Evolutionary conservation across 1,140 invertebrate genomes (phyloP), one percentile per base, ranked within the genome.

Genomic region (Orius laevigatus): DNA sequence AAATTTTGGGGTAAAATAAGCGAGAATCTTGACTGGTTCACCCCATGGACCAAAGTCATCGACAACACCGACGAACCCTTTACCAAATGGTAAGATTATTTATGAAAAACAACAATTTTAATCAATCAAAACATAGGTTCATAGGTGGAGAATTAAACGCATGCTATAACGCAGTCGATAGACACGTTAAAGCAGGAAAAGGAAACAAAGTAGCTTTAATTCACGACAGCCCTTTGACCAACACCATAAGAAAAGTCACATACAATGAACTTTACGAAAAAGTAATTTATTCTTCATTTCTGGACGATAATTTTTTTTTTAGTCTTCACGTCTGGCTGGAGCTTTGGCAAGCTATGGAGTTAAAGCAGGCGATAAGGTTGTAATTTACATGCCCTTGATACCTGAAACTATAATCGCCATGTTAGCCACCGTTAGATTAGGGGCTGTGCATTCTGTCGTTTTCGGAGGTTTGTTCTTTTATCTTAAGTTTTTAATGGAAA

Each of bases 371-470:
- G 81, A 85, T 53, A 64, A 75, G 1, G 85, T 89, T 0, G 66
- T 91, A 1, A 88, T 93, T 52, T 93, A 91, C 61, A 92, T 93
- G 87, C 88, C 88, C 0, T 69, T 91, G 5, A 82, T 92, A 33
- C 86, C 87, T 0, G 85, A 92, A 66, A 79, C 84, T 0, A 73
- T 91, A 20, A 73, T 90, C 20, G 76, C 86, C 0, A 90, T 92
- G 76, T 60, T 92, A 48, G 87, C 87, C 0, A 78, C 76, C 1
- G 81, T 75, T 3, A 68, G 88, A 33, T 65, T 92, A 10, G 88
- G 88, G 1, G 88, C 84, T 4, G 67, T 89, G 9, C 87, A 93
- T 60, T 89, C 84, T 0, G 78, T 89, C 2, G 85, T 91, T 6
- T 90, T 91, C 63, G 86, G 86, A 58, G 86, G 82, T 82, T 2